Evolutionary conservation across 2,113 vertebrate genomes (phyloP).

Genomic region (Boulengeromyrus knoepffleri): DNA sequence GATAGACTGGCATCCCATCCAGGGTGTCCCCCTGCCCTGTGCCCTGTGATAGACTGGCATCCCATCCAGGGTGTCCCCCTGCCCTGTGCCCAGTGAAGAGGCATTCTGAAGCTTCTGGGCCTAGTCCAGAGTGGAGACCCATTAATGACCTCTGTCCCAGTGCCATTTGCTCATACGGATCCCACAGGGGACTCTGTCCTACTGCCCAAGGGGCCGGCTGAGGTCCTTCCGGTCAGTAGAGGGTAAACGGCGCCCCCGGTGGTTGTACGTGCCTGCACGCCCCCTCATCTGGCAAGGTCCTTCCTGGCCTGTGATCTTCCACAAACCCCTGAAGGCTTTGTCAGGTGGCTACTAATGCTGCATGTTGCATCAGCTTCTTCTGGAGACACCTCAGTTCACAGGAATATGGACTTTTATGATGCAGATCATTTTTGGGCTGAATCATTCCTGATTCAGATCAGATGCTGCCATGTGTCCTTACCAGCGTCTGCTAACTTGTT

Average conservation of each 20-base stretch:
- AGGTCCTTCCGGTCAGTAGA: not conserved
- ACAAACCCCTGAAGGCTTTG: not conserved
- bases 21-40: no score
- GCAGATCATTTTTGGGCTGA: not conserved
- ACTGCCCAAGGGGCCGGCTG: not conserved
- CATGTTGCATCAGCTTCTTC: not conserved
- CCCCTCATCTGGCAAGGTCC: not conserved
- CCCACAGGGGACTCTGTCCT: not conserved
- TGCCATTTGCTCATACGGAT: not conserved
- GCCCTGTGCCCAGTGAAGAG: not conserved
- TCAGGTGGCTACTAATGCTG: not conserved
- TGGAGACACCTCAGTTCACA: not conserved
- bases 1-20: no score
- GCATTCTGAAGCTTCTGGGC: not conserved
- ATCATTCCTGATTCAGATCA: not conserved
- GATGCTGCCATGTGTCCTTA: not conserved
- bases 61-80: no score
- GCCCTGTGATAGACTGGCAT: no score
- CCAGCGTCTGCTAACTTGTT: not conserved
- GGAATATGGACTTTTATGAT: not conserved
- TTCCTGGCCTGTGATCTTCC: not conserved
- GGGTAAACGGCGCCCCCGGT: not conserved
- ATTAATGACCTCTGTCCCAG: not conserved
- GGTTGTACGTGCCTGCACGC: not conserved
- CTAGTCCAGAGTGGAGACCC: not conserved